A percentile compares a stretch with the other conserved stretches of the same genome.
Conservation (phyloP, 2,888 invertebrate species). For the Cinara cedri region DNA sequence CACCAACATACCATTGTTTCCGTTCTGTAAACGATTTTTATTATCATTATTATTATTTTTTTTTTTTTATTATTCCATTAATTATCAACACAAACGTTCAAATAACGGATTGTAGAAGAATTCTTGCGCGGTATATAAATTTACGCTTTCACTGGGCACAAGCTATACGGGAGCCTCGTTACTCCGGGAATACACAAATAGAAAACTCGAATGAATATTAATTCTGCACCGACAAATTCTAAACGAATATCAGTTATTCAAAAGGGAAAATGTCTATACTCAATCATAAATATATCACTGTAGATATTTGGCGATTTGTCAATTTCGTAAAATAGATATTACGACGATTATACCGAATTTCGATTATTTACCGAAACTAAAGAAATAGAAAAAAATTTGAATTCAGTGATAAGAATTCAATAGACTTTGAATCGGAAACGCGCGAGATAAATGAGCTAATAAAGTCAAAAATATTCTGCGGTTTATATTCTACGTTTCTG, state of each 20-base stretch:
- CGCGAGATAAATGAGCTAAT: background rate
- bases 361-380: no score
- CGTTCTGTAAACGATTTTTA: slow-evolving; percentile 52
- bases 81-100: slow-evolving; percentile 38
- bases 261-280: background rate
- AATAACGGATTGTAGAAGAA: slow-evolving; percentile 34
- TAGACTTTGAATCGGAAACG: background rate
- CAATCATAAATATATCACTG: no score
- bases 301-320: background rate
- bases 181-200: slow-evolving; percentile 13
- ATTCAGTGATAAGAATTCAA: no score
- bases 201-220: slow-evolving; percentile 9
- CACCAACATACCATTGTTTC: slow-evolving; percentile 38
- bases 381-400: no score
- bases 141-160: slow-evolving; percentile 50
- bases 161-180: slow-evolving; percentile 7
- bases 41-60: no score
- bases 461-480: slow-evolving; percentile 28
- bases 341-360: background rate
- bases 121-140: slow-evolving; percentile 37
- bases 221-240: background rate
- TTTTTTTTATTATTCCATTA: slow-evolving; percentile 36
- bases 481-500: slow-evolving; percentile 26
- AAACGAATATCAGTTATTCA: background rate
- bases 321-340: background rate